Evolutionary conservation across 2,888 invertebrate genomes (phyloP).

Genomic region (Tillus elongatus): DNA sequence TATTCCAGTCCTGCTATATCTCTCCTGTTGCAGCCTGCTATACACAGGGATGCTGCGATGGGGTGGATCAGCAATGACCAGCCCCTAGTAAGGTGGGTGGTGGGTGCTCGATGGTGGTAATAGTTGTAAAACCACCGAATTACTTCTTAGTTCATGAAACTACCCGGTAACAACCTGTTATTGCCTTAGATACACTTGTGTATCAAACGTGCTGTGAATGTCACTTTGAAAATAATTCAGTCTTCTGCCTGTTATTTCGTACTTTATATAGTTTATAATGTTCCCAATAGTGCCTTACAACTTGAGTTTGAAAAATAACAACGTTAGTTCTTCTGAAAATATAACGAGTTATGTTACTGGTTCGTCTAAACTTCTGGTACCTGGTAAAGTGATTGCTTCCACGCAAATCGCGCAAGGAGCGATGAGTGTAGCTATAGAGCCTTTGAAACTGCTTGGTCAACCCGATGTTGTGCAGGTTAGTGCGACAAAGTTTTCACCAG

Average conservation of each 20-base stretch:
- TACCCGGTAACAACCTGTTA: slow-evolving; percentile 23
- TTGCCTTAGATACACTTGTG: slow-evolving; percentile 10
- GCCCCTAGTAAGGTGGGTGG: slow-evolving; percentile 28
- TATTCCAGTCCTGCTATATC: slow-evolving; percentile 23
- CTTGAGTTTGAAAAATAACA: slow-evolving; percentile 18
- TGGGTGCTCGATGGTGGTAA: slow-evolving; percentile 34
- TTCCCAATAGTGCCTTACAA: slow-evolving; percentile 28
- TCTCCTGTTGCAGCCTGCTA: too few relatives aligned
- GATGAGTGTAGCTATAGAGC: slow-evolving; percentile 31
- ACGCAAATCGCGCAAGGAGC: slow-evolving; percentile 35
- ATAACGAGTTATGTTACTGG: slow-evolving; percentile 30
- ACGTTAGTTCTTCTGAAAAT: slow-evolving; percentile 17
- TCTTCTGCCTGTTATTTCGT: slow-evolving; percentile 7
- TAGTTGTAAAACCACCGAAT: slow-evolving; percentile 29
- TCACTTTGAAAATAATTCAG: slow-evolving; percentile 16
- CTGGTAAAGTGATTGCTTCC: slow-evolving; percentile 36
- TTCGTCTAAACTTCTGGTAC: slow-evolving; percentile 33
- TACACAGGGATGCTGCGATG: slow-evolving; percentile 27
- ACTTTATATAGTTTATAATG: slow-evolving; percentile 21
- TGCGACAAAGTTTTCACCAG: too few relatives aligned
- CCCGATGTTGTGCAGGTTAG: slow-evolving; percentile 38
- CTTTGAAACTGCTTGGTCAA: slow-evolving; percentile 30
- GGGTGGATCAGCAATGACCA: slow-evolving; percentile 30
- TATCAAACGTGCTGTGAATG: slow-evolving; percentile 21
- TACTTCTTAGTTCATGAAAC: slow-evolving; percentile 30